phyloP scores from a whole-genome alignment of 2,888 invertebrate genomes.

The Ophioninae sp. region DNA sequence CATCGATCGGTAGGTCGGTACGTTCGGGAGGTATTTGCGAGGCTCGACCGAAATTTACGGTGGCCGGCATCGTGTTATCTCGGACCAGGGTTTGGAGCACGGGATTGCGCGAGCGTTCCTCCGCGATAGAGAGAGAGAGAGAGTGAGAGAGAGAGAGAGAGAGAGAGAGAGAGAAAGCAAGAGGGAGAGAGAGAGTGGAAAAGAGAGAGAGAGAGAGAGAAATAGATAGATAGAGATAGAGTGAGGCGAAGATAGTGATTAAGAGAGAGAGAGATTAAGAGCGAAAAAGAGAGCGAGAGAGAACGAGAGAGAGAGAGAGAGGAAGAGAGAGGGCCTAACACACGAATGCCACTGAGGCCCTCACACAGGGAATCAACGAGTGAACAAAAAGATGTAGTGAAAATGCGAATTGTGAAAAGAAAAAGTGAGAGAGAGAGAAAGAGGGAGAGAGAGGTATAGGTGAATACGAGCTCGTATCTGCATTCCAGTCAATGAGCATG shows the following conservation, averaged over 20 bases:
- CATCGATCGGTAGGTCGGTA: conserved; percentile 56
- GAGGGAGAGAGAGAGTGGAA: conserved; percentile 30
- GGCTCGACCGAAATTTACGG: conserved; percentile 62
- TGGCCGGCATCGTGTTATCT: conserved; percentile 61
- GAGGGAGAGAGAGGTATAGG: conserved; percentile 58
- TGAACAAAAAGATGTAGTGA: conserved; percentile 57
- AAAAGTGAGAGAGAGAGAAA: conserved; percentile 47
- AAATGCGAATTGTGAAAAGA: conserved; percentile 36
- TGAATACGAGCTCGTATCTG: conserved; percentile 69
- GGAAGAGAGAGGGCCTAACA: conserved; percentile 33
- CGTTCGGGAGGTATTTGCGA: conserved; percentile 60
- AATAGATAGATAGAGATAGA: too few relatives aligned
- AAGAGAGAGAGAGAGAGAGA: conserved; percentile 10
- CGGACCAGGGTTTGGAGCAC: conserved; percentile 50
- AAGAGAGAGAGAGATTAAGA: conserved; percentile 6
- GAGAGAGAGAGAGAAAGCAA: conserved; percentile 26
- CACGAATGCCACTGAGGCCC: conserved; percentile 61
- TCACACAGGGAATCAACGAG: conserved; percentile 45
- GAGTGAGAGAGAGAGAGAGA: conserved; percentile 19
- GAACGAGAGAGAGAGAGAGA: conserved; percentile 14
- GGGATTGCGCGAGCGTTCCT: conserved; percentile 26
- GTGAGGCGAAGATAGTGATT: conserved; percentile 8
- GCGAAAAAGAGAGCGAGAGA: neutral
- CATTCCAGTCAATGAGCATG: conserved; percentile 76
- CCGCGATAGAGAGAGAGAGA: conserved; percentile 42